Percentiles rank a stretch among this genome's conserved stretches.
Evolutionary conservation across 2,888 invertebrate species (phyloP).

Genomic region (Acleris laterana): DNA sequence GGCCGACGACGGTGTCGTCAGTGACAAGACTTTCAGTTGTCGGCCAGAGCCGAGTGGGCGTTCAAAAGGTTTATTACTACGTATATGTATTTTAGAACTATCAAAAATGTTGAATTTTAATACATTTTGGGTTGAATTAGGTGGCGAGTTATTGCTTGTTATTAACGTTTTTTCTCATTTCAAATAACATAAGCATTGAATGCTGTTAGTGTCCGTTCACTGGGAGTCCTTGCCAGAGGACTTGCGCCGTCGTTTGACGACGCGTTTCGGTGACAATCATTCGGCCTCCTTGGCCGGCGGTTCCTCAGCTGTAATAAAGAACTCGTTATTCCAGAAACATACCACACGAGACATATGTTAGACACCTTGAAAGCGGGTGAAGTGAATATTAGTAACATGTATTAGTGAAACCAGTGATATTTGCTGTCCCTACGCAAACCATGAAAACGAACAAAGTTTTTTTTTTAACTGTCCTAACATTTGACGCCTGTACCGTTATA

Average conservation of each 20-base stretch:
- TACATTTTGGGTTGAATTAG: too few species aligned
- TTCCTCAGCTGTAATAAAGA: conserved; percentile 64
- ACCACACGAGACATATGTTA: conserved; percentile 15
- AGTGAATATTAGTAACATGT: conserved; percentile 32
- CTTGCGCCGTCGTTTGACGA: conserved; percentile 80
- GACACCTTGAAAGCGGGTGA: conserved; percentile 34
- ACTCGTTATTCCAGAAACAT: background rate
- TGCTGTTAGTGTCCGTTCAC: conserved; percentile 45
- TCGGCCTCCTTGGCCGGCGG: conserved; percentile 74
- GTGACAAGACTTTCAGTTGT: too few species aligned
- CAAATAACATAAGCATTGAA: conserved; percentile 13
- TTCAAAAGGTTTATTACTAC: too few species aligned
- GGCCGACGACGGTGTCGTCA: too few species aligned
- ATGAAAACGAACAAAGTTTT: too few species aligned
- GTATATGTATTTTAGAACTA: too few species aligned
- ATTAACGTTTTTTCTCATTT: too few species aligned
- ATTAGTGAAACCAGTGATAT: conserved; percentile 31
- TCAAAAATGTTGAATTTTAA: too few species aligned
- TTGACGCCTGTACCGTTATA: too few species aligned
- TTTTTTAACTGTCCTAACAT: too few species aligned
- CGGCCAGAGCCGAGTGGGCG: too few species aligned
- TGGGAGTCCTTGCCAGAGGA: conserved; percentile 71
- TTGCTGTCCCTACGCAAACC: conserved; percentile 8
- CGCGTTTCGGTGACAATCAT: conserved; percentile 82
- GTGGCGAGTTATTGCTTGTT: too few species aligned